Base-by-base conservation (phyloP, 2,888 invertebrate genomes). In the Sarcophaga carnaria region DNA sequence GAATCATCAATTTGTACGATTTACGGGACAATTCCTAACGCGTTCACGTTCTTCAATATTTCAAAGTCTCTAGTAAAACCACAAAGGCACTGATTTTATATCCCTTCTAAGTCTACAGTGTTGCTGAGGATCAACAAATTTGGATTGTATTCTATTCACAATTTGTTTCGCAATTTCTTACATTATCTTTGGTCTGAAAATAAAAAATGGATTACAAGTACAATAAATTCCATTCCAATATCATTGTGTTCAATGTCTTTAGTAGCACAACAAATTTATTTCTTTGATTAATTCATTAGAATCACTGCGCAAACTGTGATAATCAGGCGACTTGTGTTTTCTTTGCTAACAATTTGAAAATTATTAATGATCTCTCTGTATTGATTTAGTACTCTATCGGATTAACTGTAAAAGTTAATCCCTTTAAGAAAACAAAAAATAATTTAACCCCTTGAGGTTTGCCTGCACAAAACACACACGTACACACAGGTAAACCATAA, bases 381-480 rank as follows among this genome's bases (percentile, higher is more conserved):
- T 54, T 37, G 37, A 37, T 37, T 37, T 37, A 37, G 10, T 37
- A 37, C 8, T 37, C 54, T 72, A 80, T 71, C 60, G 66, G 71
- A 76, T 80, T 84, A 84, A 84, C 84, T 77, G 80, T 85, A 72
- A 80, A 80, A 85, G 84, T 85, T 85, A 80, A 85, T 77, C 76
- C 83, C 17, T 64, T 20, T 17, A 17, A 17, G 17, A 17, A 54
- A n/a, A 14, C 37, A 20, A 22, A 25, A 64, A 3, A 22, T 22
- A 80, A 66, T 84, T 71, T 71, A 84, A 84, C 66, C 84, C 71
- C 80, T 80, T 80, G 76, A 77, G 80, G 76, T 66, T 80, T 59
- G 45, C 70, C 70, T 1, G 17, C 60, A 14, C 14, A 54, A 60
- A 67, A 67, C 3, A 37, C 1, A 67, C 5, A 66, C 27, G 20